Base-by-base conservation (phyloP, 2,113 vertebrate genomes). In the Lophochroa leadbeateri region DNA sequence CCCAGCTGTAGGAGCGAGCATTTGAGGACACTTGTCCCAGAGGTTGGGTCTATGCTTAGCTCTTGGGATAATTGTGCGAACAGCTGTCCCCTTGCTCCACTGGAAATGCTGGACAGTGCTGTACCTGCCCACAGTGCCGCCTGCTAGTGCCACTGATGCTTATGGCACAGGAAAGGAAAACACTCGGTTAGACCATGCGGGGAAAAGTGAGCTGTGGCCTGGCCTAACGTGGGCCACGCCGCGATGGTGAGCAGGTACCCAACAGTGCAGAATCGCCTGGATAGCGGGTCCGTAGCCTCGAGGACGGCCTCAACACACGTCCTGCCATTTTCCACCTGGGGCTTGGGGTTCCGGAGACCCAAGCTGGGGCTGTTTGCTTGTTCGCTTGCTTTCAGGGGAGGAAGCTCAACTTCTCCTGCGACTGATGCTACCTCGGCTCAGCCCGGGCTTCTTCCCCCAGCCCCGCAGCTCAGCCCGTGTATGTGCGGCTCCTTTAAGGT, bases 401-500 rank as follows among this genome's bases (percentile, higher is more conserved):
- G 2, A 10, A 24, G 2, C 11, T 1, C 31, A 41, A 29, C 70
- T 61, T 27, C 13, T 31, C 1, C 29, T 6, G 29, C 6, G 28
- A 10, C 17, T 4, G 44, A 27, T 16, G 39, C 33, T 28, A 5
- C 19, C 50, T 6, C 33, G 55, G 33, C 55, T n/a, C 55, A n/a
- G 12, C 12, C 19, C 5, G 33, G 20, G 21, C 33, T 58, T 57
- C 57, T 58, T 58, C 33, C n/a, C 33, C 20, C 13, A 58, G 33
- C 57, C 57, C 21, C 4, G 33, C 21, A n/a, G 57, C 33, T 23
- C 57, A n/a, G 57, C 33, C 57, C 11, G 67, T 4, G 53, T 33
- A 55, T 52, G 77, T 35, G 92, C 95, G 97, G 96, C 80, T 87
- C 97, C 97, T 97, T 97, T 97, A 96, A 97, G 91, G 91, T 79